Evolutionary conservation across 2,888 invertebrate species (phyloP).

Genomic region (Notodonta ziczac): DNA sequence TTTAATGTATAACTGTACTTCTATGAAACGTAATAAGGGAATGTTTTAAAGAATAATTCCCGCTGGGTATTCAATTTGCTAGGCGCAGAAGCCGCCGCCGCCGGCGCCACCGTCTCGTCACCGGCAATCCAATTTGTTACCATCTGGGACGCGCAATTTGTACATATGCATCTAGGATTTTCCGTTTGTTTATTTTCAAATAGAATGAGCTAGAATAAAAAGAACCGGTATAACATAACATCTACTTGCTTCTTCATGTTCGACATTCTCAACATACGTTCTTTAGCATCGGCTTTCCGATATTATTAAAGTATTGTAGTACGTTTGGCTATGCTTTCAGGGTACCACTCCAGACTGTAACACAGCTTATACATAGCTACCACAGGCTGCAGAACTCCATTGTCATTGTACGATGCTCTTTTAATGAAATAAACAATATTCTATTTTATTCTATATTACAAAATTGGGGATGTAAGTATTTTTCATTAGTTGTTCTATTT

Average conservation of each 20-base stretch:
- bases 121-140: constrained; percentile 56
- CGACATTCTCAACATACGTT: too few species aligned
- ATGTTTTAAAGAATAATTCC: neutral
- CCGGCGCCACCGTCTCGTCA: constrained; percentile 31
- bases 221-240: neutral
- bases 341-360: too few species aligned
- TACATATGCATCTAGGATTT: constrained; percentile 53
- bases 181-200: constrained; percentile 29
- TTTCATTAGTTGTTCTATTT: too few species aligned
- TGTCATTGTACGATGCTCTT: too few species aligned
- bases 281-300: too few species aligned
- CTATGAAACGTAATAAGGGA: constrained; percentile 1
- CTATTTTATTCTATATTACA: too few species aligned
- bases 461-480: too few species aligned
- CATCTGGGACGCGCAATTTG: constrained; percentile 52
- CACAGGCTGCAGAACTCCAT: too few species aligned
- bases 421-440: too few species aligned
- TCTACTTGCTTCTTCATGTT: neutral
- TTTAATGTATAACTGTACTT: neutral
- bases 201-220: neutral
- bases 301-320: too few species aligned
- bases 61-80: constrained; percentile 19
- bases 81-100: constrained; percentile 21
- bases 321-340: too few species aligned
- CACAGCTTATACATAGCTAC: too few species aligned